Percentiles rank a stretch among this genome's conserved stretches.
These are phyloP conservation scores for Endomychus coccineus DNA, from an alignment of 2,888 invertebrate genomes.

Conservation along the genomic window DNA sequence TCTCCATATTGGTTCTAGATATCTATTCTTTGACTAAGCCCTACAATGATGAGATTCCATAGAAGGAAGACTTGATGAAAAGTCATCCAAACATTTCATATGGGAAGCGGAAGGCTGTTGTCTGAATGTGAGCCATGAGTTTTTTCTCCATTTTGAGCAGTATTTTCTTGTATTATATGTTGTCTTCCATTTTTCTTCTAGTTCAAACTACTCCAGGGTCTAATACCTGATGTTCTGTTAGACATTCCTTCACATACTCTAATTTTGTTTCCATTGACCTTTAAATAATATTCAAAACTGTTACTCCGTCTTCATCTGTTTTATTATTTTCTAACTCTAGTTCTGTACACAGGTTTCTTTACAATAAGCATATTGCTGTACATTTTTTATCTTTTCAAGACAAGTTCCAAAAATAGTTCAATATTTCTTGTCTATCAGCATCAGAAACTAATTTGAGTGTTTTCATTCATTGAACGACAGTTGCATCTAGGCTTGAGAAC, in stretches of 20 bases:
- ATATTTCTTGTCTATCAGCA: background rate
- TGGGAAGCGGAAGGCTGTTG: too few relatives aligned
- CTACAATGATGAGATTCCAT: too few relatives aligned
- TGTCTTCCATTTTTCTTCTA: conserved; percentile 4
- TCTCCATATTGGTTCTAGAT: too few relatives aligned
- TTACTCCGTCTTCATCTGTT: too few relatives aligned
- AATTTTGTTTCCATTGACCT: background rate
- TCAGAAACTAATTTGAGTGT: too few relatives aligned
- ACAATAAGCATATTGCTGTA: background rate
- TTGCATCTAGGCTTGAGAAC: background rate
- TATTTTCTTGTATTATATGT: too few relatives aligned
- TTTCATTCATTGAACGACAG: conserved; percentile 1
- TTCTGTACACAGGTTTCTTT: background rate
- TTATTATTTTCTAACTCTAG: too few relatives aligned
- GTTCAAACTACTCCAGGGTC: conserved; percentile 2
- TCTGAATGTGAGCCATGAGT: too few relatives aligned
- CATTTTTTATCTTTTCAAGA: background rate
- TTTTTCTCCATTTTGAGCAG: too few relatives aligned
- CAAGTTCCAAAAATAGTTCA: background rate
- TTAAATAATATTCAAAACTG: conserved; percentile 1
- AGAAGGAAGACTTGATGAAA: too few relatives aligned
- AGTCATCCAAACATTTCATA: too few relatives aligned
- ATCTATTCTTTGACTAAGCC: too few relatives aligned
- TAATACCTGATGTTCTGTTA: background rate
- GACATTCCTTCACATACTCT: background rate